These are phyloP conservation scores for Cacoxenus indagator DNA, from an alignment of 2,888 invertebrate genomes.

Conservation along the genomic window DNA sequence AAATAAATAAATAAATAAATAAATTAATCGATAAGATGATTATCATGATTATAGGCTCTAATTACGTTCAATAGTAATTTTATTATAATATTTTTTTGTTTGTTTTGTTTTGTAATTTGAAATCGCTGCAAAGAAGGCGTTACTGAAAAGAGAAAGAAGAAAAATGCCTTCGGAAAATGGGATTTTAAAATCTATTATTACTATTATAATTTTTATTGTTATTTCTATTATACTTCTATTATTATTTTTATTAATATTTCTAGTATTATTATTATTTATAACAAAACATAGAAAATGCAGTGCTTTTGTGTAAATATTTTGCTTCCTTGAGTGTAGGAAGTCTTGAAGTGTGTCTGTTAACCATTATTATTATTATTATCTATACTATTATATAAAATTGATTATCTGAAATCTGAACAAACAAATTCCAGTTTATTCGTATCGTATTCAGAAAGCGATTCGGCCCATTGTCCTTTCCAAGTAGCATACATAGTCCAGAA, in stretches of 20 bases:
- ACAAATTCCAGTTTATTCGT: too few species aligned
- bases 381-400: too few species aligned
- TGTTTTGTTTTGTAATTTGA: background rate
- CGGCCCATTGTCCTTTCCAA: too few species aligned
- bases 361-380: too few species aligned
- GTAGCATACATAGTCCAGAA: too few species aligned
- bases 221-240: background rate
- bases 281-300: background rate
- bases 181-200: too few species aligned
- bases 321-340: too few species aligned
- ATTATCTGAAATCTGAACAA: too few species aligned
- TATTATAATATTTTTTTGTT: background rate
- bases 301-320: background rate
- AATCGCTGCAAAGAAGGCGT: background rate
- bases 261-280: too few species aligned
- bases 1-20: background rate
- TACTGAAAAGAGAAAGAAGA: background rate
- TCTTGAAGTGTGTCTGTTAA: too few species aligned
- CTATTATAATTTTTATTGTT: slow-evolving; percentile 4
- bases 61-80: background rate
- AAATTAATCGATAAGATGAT: background rate
- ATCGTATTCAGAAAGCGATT: too few species aligned
- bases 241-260: too few species aligned
- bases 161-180: background rate
- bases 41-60: background rate